A percentile compares a stretch with the other conserved stretches of the same genome.
These are phyloP conservation scores for Gastrophryne carolinensis DNA, from an alignment of 2,797 vertebrate species.

Conservation along the genomic window DNA sequence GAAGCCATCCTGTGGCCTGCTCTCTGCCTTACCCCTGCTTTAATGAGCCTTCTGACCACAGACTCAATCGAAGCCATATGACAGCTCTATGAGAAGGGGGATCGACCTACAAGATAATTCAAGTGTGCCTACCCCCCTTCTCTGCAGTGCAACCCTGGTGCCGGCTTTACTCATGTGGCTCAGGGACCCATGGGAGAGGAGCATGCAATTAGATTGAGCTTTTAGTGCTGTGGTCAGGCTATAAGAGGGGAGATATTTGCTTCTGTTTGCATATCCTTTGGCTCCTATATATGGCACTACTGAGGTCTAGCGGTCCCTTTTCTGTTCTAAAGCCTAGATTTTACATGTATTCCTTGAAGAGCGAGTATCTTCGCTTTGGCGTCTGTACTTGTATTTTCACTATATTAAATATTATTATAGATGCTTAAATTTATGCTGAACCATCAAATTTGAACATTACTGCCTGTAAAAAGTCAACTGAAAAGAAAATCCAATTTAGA, in stretches of 20 bases:
- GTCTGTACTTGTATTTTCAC: too few relatives aligned
- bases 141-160: slow-evolving; percentile 45
- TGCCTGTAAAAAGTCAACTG: too few relatives aligned
- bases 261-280: slow-evolving; percentile 50
- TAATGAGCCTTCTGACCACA: slow-evolving; percentile 52
- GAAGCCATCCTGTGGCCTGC: slow-evolving; percentile 36
- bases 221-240: slow-evolving; percentile 49
- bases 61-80: slow-evolving; percentile 52
- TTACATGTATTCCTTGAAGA: too few relatives aligned
- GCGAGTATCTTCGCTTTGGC: too few relatives aligned
- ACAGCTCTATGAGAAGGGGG: slow-evolving; percentile 40
- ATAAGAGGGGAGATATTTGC: slow-evolving; percentile 42
- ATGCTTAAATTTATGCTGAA: too few relatives aligned
- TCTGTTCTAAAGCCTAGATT: not conserved
- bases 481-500: too few relatives aligned
- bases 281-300: slow-evolving; percentile 40
- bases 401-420: too few relatives aligned
- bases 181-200: slow-evolving; percentile 51
- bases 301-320: not conserved
- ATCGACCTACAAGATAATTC: slow-evolving; percentile 40
- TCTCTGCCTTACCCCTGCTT: slow-evolving; percentile 46
- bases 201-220: slow-evolving; percentile 51
- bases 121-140: slow-evolving; percentile 44
- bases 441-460: too few relatives aligned
- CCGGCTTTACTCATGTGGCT: slow-evolving; percentile 53